These are phyloP conservation scores for Reinhardtius hippoglossoides DNA, from an alignment of 2,113 vertebrate genomes.

Conservation along the genomic window DNA sequence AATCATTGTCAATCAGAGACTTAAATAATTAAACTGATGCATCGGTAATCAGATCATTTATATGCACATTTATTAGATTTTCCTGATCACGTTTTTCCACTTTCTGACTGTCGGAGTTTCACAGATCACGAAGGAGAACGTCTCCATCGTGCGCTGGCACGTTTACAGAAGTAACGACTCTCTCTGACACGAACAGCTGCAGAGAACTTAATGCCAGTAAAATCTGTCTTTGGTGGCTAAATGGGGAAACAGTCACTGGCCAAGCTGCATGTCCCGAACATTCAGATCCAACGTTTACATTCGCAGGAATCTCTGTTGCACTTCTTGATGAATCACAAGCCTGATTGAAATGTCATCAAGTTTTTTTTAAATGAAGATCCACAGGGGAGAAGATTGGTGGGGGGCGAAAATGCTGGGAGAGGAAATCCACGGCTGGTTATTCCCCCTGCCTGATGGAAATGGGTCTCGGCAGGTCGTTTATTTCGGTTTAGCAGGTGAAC, in stretches of 20 bases:
- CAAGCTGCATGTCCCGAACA: neutral
- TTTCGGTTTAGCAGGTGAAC: conserved; percentile 16
- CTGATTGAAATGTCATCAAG: neutral
- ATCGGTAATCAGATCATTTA: neutral
- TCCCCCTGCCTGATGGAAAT: conserved; percentile 19
- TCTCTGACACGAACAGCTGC: neutral
- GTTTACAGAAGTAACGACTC: neutral
- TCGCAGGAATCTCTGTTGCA: neutral
- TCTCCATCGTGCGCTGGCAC: too few species aligned
- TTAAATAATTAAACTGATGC: neutral
- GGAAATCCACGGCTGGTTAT: conserved; percentile 10
- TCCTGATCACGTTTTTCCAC: too few species aligned
- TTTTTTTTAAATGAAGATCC: neutral
- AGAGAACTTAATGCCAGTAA: conserved; percentile 30
- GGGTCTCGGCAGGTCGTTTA: neutral
- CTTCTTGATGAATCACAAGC: too few species aligned
- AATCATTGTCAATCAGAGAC: neutral
- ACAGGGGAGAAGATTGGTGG: neutral
- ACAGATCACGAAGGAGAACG: too few species aligned
- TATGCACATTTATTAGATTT: neutral
- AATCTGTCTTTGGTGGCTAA: conserved; percentile 16
- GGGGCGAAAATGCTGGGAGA: neutral
- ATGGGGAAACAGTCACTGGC: neutral
- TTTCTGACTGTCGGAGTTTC: too few species aligned
- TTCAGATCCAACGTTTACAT: neutral